Evolutionary conservation across 2,797 vertebrate genomes (phyloP), one percentile per base, ranked within the genome.

Genomic region (Hipposideros larvatus): DNA sequence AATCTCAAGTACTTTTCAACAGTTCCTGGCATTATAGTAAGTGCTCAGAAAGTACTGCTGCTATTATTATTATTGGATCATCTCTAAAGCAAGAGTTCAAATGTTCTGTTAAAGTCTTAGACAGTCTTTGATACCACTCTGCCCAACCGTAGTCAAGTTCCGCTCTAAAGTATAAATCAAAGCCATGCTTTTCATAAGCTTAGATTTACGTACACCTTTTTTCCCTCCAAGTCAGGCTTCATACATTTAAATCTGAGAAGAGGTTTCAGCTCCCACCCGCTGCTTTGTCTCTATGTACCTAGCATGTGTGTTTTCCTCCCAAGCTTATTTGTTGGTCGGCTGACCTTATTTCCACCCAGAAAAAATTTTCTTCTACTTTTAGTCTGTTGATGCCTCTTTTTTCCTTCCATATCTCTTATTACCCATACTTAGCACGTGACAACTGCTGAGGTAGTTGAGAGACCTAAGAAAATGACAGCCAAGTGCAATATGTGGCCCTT

Each of bases 61-160:
- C 59, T 59, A 2, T 61, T 66, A 46, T 34, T 57, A 55, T 34
- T 57, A 63, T 24, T 66, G 80, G 22, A 24, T 86, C 5, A 53
- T 86, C 80, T 85, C 43, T 84, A 74, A 86, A 84, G 61, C 65
- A 59, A 66, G 68, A 63, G 31, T 51, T 90, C 2, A 5, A 80
- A 34, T 95, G 59, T 83, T 82, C 34, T 78, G 26, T 73, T 84
- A 14, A 75, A 82, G 46, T 65, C 70, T 93, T 82, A 83, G 11
- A 11, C 89, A 55, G 37, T 74, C 34, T 31, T 37, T 51, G 48
- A 16, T 91, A 51, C 18, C 77, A 46, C 26, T 61, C 46, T 83
- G 9, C 61, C 28, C 55, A 68, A n/a, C 34, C 83, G 26, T 70
- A 55, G 34, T 87, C 41, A 59, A 7, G 31, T 63, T 66, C 11